Evolutionary conservation across 2,113 vertebrate genomes (phyloP).

Genomic region (Pipa parva): DNA sequence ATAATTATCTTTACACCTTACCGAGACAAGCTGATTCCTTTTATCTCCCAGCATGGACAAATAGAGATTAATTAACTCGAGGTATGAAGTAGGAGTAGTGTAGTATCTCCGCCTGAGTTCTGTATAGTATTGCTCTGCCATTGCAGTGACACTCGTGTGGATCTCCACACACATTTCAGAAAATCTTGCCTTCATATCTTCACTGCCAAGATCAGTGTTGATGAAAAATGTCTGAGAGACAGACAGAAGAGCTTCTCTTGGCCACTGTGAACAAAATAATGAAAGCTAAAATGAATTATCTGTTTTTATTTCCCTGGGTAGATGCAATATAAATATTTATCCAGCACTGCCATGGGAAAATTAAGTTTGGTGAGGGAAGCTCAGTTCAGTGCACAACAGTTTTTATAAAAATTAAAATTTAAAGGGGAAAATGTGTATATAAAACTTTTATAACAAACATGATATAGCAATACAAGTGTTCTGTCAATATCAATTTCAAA

Average conservation of each 20-base stretch:
- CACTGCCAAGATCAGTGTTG: conserved; percentile 62
- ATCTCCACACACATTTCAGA: conserved; percentile 79
- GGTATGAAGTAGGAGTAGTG: conserved; percentile 78
- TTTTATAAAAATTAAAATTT: too few relatives aligned
- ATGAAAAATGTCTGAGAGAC: conserved; percentile 74
- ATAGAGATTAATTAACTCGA: conserved; percentile 83
- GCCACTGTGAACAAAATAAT: conserved; percentile 60
- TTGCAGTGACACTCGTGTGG: conserved; percentile 71
- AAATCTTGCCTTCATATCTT: conserved; percentile 66
- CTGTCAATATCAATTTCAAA: too few relatives aligned
- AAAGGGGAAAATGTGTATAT: too few relatives aligned
- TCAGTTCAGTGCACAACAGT: too few relatives aligned
- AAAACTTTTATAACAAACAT: too few relatives aligned
- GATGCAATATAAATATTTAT: too few relatives aligned
- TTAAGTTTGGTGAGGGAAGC: too few relatives aligned
- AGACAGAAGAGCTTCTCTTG: conserved; percentile 74
- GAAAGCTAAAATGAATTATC: too few relatives aligned
- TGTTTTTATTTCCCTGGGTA: too few relatives aligned
- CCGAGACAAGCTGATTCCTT: conserved; percentile 64
- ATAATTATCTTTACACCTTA: conserved; percentile 52
- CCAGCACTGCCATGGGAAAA: too few relatives aligned
- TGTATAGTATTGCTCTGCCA: conserved; percentile 69
- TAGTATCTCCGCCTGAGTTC: conserved; percentile 77
- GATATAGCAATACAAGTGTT: too few relatives aligned
- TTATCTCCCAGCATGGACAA: conserved; percentile 71